phyloP scores from a whole-genome alignment of 2,888 invertebrate genomes.

The Tetanocera ferruginea region DNA sequence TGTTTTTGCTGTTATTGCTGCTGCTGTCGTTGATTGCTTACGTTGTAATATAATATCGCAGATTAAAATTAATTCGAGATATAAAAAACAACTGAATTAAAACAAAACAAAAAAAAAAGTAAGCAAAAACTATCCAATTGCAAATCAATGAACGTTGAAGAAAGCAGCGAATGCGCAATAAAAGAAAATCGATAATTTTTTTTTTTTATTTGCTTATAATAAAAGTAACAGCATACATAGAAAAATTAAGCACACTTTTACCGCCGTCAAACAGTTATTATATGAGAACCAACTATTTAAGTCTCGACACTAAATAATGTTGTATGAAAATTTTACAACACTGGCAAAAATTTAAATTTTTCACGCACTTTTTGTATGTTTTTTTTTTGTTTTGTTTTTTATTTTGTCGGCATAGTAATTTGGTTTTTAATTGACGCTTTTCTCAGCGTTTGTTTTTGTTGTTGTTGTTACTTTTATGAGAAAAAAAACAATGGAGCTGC shows the following conservation, averaged over 20 bases:
- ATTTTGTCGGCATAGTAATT: not conserved
- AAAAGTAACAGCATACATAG: not conserved
- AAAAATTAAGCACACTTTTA: not conserved
- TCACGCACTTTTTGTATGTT: not conserved
- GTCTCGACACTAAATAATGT: not conserved
- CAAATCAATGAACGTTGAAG: slow-evolving; percentile 26
- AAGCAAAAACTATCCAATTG: slow-evolving; percentile 24
- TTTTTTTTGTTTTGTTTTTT: too few species aligned
- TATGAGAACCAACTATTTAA: not conserved
- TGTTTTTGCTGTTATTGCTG: too few species aligned
- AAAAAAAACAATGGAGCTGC: not conserved
- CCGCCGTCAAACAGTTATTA: not conserved
- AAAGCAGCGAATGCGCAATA: slow-evolving; percentile 17
- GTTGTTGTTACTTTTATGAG: not conserved
- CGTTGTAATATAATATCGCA: slow-evolving; percentile 18
- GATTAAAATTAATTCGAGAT: not conserved
- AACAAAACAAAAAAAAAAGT: too few species aligned
- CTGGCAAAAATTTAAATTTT: not conserved
- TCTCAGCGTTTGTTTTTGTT: not conserved
- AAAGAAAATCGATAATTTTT: not conserved
- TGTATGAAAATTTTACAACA: not conserved
- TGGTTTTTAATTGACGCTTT: not conserved
- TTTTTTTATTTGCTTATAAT: not conserved
- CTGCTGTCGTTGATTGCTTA: not conserved
- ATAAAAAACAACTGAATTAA: slow-evolving; percentile 2